Percentiles rank a stretch among this genome's conserved stretches.
phyloP scores from a whole-genome alignment of 2,888 invertebrate genomes.

The Drosophila acutilabella region DNA sequence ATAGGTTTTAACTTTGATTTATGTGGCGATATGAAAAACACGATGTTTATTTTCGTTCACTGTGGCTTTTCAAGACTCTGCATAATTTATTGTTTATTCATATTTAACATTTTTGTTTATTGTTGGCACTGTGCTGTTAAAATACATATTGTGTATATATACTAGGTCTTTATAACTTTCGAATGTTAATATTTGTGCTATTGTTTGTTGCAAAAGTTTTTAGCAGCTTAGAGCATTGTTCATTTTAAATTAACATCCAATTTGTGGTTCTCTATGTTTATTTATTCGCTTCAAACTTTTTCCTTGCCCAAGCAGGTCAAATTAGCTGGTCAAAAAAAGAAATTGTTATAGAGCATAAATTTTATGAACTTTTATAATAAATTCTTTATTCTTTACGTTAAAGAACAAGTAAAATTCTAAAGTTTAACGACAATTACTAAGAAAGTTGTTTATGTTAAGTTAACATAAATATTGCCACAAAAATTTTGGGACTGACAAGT shows the following conservation, averaged over 20 bases:
- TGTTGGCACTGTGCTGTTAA: constrained; percentile 3
- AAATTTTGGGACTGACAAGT: constrained; percentile 45
- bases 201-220: constrained; percentile 25
- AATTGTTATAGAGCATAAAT: neutral
- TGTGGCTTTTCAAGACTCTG: constrained; percentile 38
- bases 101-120: constrained; percentile 39
- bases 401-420: too few relatives aligned
- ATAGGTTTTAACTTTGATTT: constrained; percentile 39
- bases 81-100: constrained; percentile 49
- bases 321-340: neutral
- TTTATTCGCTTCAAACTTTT: constrained; percentile 1
- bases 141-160: neutral
- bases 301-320: neutral
- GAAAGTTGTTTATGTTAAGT: constrained; percentile 27
- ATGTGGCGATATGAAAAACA: constrained; percentile 11
- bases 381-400: too few relatives aligned
- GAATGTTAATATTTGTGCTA: constrained; percentile 10
- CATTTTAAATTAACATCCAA: constrained; percentile 23
- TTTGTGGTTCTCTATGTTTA: constrained; percentile 2
- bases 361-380: neutral
- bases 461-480: constrained; percentile 42
- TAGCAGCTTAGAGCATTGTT: constrained; percentile 19
- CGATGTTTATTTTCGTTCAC: constrained; percentile 17
- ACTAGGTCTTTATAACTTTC: constrained; percentile 17
- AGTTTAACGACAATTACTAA: too few relatives aligned